A percentile compares a stretch with the other conserved stretches of the same genome.
Evolutionary conservation across 2,888 invertebrate species (phyloP).

Genomic region (Drosophila tanythrix): DNA sequence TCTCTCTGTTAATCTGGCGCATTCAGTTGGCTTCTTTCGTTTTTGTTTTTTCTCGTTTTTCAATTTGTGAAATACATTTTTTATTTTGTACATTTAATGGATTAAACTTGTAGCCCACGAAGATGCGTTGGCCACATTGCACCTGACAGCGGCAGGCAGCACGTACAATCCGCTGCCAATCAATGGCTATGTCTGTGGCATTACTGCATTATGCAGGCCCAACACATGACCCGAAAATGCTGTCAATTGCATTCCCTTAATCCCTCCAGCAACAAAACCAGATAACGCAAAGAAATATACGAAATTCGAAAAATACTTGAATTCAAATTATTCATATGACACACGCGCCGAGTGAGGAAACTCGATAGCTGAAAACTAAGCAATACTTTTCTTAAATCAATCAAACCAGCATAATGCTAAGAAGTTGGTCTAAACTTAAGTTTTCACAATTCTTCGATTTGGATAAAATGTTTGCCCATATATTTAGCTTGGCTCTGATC

Average conservation of each 20-base stretch:
- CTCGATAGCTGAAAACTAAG: background rate
- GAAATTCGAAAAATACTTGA: background rate
- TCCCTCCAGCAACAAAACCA: too few relatives aligned
- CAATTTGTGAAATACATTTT: slow-evolving; percentile 64
- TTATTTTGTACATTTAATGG: slow-evolving; percentile 75
- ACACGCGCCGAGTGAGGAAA: too few relatives aligned
- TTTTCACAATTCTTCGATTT: background rate
- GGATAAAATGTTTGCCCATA: background rate
- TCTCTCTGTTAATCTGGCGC: slow-evolving; percentile 18
- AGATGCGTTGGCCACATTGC: slow-evolving; percentile 10
- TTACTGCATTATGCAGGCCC: slow-evolving; percentile 8
- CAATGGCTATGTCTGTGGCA: slow-evolving; percentile 9
- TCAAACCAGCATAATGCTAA: background rate
- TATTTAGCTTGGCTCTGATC: slow-evolving; percentile 15
- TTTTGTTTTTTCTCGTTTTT: slow-evolving; percentile 12
- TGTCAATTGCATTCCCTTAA: slow-evolving; percentile 1
- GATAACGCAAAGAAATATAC: background rate
- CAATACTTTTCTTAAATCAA: background rate
- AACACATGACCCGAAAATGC: background rate
- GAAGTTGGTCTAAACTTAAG: background rate
- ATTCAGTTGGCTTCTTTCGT: slow-evolving; percentile 9
- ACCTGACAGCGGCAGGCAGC: slow-evolving; percentile 13
- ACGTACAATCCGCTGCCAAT: slow-evolving; percentile 16
- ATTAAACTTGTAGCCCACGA: slow-evolving; percentile 70
- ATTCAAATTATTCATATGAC: background rate